Conservation (phyloP, 2,888 invertebrate genomes). For the Epirrhoe tristata region DNA sequence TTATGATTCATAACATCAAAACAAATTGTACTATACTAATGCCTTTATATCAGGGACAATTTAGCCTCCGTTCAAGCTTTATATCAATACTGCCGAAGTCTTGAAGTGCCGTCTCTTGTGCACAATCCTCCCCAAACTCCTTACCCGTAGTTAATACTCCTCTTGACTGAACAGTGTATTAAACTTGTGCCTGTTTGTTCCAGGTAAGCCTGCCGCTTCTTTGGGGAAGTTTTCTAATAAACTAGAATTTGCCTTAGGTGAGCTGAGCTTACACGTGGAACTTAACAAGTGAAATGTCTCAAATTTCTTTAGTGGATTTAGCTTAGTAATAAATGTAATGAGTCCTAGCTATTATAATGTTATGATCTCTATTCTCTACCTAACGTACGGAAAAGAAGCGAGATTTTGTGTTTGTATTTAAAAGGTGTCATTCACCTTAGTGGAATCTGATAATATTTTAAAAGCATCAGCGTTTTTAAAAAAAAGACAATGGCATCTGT, state of each 20-base stretch:
- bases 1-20: no score
- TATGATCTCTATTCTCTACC: no score
- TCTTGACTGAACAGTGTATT: constrained; percentile 26
- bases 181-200: constrained; percentile 41
- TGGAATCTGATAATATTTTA: background rate
- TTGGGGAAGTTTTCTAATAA: constrained; percentile 29
- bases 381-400: no score
- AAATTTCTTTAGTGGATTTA: background rate
- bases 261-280: constrained; percentile 14
- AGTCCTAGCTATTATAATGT: background rate
- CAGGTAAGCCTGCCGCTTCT: constrained; percentile 39
- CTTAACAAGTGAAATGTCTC: constrained; percentile 6
- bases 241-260: constrained; percentile 22
- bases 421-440: background rate
- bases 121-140: constrained; percentile 6
- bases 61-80: background rate
- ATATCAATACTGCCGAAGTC: background rate
- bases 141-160: constrained; percentile 13
- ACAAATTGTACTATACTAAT: no score
- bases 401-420: background rate
- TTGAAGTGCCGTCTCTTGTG: constrained; percentile 8
- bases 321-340: background rate
- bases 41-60: no score
- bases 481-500: background rate
- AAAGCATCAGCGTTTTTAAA: background rate